Evolutionary conservation across 2,113 vertebrate genomes (phyloP).

Genomic region (Odontesthes bonariensis): DNA sequence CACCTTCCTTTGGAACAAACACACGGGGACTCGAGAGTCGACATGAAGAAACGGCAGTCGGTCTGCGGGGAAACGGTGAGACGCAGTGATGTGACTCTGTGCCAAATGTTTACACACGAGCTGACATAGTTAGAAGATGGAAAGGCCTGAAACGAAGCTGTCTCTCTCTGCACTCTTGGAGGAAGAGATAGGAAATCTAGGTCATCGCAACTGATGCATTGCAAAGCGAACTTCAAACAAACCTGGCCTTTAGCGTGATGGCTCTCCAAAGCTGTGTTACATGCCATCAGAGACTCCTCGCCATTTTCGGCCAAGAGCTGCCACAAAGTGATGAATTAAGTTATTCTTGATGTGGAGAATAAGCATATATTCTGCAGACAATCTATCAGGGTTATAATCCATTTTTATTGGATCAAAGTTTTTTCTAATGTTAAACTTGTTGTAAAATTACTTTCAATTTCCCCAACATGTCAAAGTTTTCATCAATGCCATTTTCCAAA

Average conservation of each 20-base stretch:
- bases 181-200: conserved; percentile 78
- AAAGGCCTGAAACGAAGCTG: conserved; percentile 71
- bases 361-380: background rate
- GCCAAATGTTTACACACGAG: conserved; percentile 80
- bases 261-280: conserved; percentile 70
- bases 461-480: background rate
- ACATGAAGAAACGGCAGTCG: conserved; percentile 50
- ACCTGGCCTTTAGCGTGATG: conserved; percentile 76
- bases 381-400: conserved; percentile 23
- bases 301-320: conserved; percentile 63
- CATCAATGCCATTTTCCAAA: background rate
- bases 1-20: conserved; percentile 37
- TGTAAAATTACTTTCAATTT: too few relatives aligned
- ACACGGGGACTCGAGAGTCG: conserved; percentile 34
- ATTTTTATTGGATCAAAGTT: conserved; percentile 7
- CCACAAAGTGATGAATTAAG: conserved; percentile 45
- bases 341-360: conserved; percentile 17
- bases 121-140: conserved; percentile 79
- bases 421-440: background rate
- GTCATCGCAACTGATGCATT: conserved; percentile 80
- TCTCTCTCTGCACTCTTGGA: conserved; percentile 68
- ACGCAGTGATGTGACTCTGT: conserved; percentile 59
- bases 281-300: conserved; percentile 70
- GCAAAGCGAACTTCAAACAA: conserved; percentile 83
- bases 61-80: conserved; percentile 52